Percentiles rank a stretch among this genome's conserved stretches.
phyloP scores from a whole-genome alignment of 2,797 vertebrate species.

The Enteromius thamalakanensis region DNA sequence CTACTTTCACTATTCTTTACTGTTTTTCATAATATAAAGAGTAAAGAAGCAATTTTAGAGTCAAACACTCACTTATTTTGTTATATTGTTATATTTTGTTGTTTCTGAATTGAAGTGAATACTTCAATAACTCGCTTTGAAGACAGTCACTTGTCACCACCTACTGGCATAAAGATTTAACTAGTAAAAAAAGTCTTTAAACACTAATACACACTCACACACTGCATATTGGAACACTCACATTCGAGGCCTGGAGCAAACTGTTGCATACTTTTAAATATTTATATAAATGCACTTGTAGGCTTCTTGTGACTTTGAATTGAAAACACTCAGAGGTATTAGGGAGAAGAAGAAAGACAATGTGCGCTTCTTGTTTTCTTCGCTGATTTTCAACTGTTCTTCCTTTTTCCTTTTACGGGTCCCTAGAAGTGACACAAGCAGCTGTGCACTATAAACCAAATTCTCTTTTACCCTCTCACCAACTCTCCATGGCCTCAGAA shows the following conservation, averaged over 20 bases:
- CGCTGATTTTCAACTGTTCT: slow-evolving; percentile 78
- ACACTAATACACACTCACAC: not conserved
- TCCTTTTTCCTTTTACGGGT: slow-evolving; percentile 81
- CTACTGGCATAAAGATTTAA: not conserved
- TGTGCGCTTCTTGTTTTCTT: slow-evolving; percentile 74
- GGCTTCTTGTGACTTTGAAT: not conserved
- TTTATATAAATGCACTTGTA: not conserved
- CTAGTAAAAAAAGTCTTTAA: not conserved
- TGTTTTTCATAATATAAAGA: not conserved
- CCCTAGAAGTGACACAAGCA: slow-evolving; percentile 88
- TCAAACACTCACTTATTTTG: not conserved
- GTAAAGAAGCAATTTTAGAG: not conserved
- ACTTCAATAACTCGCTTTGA: not conserved
- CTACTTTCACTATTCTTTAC: not conserved
- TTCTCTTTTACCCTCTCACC: slow-evolving; percentile 76
- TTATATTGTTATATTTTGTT: too few relatives aligned
- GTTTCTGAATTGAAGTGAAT: slow-evolving; percentile 3
- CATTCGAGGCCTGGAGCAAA: not conserved
- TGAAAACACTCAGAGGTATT: slow-evolving; percentile 7
- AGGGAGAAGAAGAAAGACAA: slow-evolving; percentile 40
- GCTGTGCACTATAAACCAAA: slow-evolving; percentile 92
- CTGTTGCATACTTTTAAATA: not conserved
- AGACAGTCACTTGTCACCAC: not conserved
- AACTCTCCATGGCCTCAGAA: slow-evolving; percentile 72
- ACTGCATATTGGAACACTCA: not conserved